These are phyloP conservation scores for Rhopilema esculentum DNA, from an alignment of 30 jellyfish, hydroid and myxozoan genomes.

Conservation along the genomic window DNA sequence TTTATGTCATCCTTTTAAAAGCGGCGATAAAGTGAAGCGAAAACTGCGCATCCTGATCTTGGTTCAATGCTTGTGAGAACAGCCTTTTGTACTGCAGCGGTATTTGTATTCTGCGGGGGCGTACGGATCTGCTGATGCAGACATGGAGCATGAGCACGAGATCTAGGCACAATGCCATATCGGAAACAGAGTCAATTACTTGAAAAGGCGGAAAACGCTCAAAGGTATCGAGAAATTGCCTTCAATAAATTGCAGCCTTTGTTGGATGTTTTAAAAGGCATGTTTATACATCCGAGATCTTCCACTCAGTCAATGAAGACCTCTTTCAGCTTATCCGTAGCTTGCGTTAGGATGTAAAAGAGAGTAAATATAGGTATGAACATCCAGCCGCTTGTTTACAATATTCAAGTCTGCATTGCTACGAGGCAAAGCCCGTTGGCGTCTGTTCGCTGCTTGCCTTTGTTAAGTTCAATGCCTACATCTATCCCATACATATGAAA, in stretches of 20 bases:
- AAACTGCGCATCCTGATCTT: not conserved
- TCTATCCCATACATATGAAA: not conserved
- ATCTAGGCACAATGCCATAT: slow-evolving; percentile 9
- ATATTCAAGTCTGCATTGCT: slow-evolving; percentile 32
- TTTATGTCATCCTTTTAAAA: not conserved
- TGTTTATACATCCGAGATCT: too few relatives aligned
- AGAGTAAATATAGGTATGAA: slow-evolving; percentile 14
- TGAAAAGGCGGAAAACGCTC: slow-evolving; percentile 7
- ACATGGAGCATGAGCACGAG: not conserved
- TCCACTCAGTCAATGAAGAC: not conserved
- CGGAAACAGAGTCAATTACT: slow-evolving; percentile 18
- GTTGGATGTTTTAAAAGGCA: not conserved
- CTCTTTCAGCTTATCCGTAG: slow-evolving; percentile 4
- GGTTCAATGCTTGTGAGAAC: not conserved
- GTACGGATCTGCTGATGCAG: not conserved
- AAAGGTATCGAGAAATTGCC: slow-evolving; percentile 5
- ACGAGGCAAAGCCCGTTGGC: slow-evolving; percentile 64
- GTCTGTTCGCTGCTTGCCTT: slow-evolving; percentile 12
- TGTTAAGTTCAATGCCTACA: not conserved
- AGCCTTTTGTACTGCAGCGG: not conserved
- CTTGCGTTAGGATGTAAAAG: slow-evolving; percentile 3
- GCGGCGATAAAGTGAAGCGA: not conserved
- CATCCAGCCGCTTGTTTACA: slow-evolving; percentile 49
- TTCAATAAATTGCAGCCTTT: slow-evolving; percentile 3
- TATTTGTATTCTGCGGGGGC: slow-evolving; percentile 40